Evolutionary conservation across 2,888 invertebrate species (phyloP).

Genomic region (Blera fallax): DNA sequence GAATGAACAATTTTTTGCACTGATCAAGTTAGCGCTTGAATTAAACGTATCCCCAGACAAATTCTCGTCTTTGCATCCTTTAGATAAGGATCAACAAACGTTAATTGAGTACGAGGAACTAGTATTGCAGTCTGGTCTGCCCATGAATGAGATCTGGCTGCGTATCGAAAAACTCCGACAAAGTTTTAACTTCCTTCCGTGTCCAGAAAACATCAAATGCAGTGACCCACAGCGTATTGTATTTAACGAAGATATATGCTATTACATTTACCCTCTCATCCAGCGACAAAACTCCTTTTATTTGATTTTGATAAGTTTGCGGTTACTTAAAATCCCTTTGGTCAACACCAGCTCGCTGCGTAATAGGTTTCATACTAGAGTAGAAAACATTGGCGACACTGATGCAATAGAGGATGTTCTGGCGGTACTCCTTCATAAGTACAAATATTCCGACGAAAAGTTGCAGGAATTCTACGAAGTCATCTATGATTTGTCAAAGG

Average conservation of each 20-base stretch:
- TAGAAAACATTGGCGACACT: constrained; percentile 78
- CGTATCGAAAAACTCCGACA: constrained; percentile 89
- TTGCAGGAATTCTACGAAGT: constrained; percentile 73
- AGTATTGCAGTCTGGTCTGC: constrained; percentile 86
- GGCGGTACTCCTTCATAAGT: constrained; percentile 77
- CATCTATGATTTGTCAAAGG: constrained; percentile 80
- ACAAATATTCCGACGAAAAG: constrained; percentile 40
- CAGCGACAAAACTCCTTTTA: constrained; percentile 84
- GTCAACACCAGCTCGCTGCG: constrained; percentile 82
- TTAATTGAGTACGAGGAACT: constrained; percentile 85
- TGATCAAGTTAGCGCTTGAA: constrained; percentile 86
- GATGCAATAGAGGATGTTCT: constrained; percentile 83
- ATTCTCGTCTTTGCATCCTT: constrained; percentile 78
- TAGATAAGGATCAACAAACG: constrained; percentile 76
- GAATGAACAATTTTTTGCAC: constrained; percentile 89
- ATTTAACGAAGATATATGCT: constrained; percentile 85
- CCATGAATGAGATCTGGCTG: constrained; percentile 88
- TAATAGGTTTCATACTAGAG: constrained; percentile 79
- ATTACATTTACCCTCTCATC: constrained; percentile 87
- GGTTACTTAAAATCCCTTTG: constrained; percentile 84
- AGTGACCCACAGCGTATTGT: constrained; percentile 87
- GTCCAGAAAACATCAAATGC: constrained; percentile 81
- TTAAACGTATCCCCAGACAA: constrained; percentile 84
- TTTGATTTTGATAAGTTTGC: constrained; percentile 84
- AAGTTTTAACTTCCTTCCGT: constrained; percentile 87